Conservation (phyloP, 2,888 invertebrate species). For the Eurytoma californica region DNA sequence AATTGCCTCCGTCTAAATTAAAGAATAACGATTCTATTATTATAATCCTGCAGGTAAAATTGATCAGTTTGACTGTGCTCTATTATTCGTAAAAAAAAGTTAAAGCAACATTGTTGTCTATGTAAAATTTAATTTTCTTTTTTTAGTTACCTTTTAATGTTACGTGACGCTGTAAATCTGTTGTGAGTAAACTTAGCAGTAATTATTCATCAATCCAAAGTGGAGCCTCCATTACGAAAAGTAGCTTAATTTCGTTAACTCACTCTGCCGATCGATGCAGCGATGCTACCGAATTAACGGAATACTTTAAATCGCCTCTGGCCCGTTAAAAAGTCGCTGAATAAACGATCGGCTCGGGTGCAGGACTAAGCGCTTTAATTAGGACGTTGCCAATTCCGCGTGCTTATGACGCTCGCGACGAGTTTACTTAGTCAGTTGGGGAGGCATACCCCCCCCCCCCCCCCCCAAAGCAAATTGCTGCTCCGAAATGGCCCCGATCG, state of each 20-base stretch:
- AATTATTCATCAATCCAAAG: background rate
- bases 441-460: too few species aligned
- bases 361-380: too few species aligned
- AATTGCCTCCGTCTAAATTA: background rate
- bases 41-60: background rate
- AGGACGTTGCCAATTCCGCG: too few species aligned
- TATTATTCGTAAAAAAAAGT: background rate
- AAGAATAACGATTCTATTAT: background rate
- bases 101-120: background rate
- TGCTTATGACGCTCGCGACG: too few species aligned
- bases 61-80: background rate
- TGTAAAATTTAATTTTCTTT: slow-evolving; percentile 9
- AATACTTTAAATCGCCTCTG: background rate
- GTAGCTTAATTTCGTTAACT: background rate
- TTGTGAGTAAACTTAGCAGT: slow-evolving; percentile 22
- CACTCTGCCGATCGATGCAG: background rate
- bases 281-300: background rate
- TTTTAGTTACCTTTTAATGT: slow-evolving; percentile 1
- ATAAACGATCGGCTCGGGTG: too few species aligned
- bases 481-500: background rate
- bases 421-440: too few species aligned
- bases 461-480: too few species aligned
- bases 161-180: slow-evolving; percentile 40
- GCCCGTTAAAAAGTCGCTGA: too few species aligned
- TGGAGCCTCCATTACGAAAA: slow-evolving; percentile 22